Evolutionary conservation across 2,888 invertebrate species (phyloP).

Genomic region (Spodoptera picta): DNA sequence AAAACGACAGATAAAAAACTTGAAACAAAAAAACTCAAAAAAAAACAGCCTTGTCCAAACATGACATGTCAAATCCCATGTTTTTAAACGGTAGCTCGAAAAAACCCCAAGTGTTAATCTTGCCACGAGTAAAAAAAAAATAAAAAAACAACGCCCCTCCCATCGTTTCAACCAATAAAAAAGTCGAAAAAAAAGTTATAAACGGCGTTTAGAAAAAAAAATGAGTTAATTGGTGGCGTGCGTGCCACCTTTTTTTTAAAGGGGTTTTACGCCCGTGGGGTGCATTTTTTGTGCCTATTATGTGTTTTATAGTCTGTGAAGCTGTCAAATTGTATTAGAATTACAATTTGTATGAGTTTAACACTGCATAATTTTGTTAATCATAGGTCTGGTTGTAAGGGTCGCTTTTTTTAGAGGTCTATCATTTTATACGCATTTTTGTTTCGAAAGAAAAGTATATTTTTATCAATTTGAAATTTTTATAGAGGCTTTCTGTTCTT

Average conservation of each 20-base stretch:
- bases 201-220: conserved; percentile 74
- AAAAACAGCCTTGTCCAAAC: conserved; percentile 72
- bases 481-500: too few relatives aligned
- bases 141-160: conserved; percentile 80
- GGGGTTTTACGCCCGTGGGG: conserved; percentile 70
- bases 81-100: conserved; percentile 70
- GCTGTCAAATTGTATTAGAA: conserved; percentile 79
- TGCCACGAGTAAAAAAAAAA: conserved; percentile 74
- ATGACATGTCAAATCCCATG: conserved; percentile 79
- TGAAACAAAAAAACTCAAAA: conserved; percentile 47
- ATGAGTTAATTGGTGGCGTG: conserved; percentile 81
- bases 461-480: too few relatives aligned
- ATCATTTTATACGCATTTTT: conserved; percentile 9
- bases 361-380: conserved; percentile 66
- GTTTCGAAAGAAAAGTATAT: not conserved
- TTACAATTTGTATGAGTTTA: conserved; percentile 74
- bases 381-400: conserved; percentile 24
- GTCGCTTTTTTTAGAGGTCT: not conserved
- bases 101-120: conserved; percentile 76
- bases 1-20: conserved; percentile 57
- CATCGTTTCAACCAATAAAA: conserved; percentile 78
- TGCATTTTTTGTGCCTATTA: conserved; percentile 84
- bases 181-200: conserved; percentile 72
- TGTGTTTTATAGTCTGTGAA: conserved; percentile 41
- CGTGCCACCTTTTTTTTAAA: conserved; percentile 80